Evolutionary conservation across 2,888 invertebrate species (phyloP), one percentile per base, ranked within the genome.

Genomic region (Ennomos fuscantarius): DNA sequence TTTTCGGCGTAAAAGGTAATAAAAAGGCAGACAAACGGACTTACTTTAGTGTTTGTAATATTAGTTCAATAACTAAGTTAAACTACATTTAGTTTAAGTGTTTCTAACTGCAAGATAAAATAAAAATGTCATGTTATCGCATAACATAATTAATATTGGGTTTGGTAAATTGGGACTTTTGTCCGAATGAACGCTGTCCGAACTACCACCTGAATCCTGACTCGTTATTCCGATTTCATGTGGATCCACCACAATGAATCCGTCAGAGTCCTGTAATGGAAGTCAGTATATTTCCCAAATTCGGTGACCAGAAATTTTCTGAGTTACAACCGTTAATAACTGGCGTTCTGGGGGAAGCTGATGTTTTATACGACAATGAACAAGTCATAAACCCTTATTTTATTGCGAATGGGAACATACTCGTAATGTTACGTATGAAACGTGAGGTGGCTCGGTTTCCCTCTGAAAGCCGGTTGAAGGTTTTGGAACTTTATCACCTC

Each of bases 311-410:
- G 58, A 53, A 52, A 52, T 41, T 45, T 53, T 59, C 53, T 45
- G 58, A 59, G 58, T 59, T 59, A 59, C 46, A 45, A 40, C 45
- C 58, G 48, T 41, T 59, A 59, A 59, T 59, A 59, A 59, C 58
- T 36, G 41, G 45, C 58, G 31, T 54, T 51, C 51, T 43, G 48
- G 39, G 47, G 46, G 41, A 53, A 37, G 48, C 60, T 53, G 52
- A 47, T 57, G 52, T 55, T 65, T 60, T 57, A 61, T 61, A 61
- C 55, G 59, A 57, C 57, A 60, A 56, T 60, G 54, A 56, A 61
- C 62, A 63, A 57, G 63, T 63, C 56, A 54, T 58, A 65, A 60
- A 58, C 58, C 57, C 53, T 56, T 56, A 59, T 53, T 62, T 60
- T 64, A 55, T 64, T 62, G 55, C 54, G 44, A 62, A 51, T 55